A percentile compares a stretch with the other conserved stretches of the same genome.
Evolutionary conservation across 2,113 vertebrate genomes (phyloP).

Genomic region (Psittacara wagleri): DNA sequence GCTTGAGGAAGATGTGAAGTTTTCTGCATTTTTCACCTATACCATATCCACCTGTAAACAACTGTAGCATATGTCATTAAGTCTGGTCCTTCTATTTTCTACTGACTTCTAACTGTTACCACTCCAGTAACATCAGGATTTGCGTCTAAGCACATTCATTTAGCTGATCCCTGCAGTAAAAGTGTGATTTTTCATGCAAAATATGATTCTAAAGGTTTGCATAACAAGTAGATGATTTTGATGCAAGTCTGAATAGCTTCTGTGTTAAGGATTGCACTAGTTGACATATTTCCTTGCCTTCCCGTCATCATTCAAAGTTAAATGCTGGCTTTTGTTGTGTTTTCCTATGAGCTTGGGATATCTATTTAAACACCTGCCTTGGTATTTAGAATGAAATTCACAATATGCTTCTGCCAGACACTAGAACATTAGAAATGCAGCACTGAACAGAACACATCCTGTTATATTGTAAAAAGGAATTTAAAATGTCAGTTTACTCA

Average conservation of each 20-base stretch:
- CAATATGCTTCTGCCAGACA: neutral
- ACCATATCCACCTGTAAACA: neutral
- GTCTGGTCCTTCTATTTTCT: neutral
- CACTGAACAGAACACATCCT: neutral
- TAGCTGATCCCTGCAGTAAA: neutral
- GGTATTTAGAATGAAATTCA: neutral
- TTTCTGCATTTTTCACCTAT: neutral
- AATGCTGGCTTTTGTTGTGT: neutral
- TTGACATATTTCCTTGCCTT: neutral
- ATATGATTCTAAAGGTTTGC: neutral
- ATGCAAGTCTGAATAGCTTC: neutral
- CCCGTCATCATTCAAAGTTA: neutral
- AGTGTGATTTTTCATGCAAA: neutral
- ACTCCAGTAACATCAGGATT: neutral
- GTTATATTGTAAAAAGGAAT: neutral
- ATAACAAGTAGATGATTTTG: neutral
- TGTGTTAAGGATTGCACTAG: neutral
- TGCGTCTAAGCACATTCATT: neutral
- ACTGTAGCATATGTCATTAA: neutral
- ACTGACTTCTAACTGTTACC: neutral
- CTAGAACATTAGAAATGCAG: slow-evolving; percentile 22
- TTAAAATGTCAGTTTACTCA: slow-evolving; percentile 45
- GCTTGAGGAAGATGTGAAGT: neutral
- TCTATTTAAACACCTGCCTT: neutral
- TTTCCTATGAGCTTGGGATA: neutral